Evolutionary conservation across 2,888 invertebrate species (phyloP), one percentile per base, ranked within the genome.

Genomic region (Chesias legatella): DNA sequence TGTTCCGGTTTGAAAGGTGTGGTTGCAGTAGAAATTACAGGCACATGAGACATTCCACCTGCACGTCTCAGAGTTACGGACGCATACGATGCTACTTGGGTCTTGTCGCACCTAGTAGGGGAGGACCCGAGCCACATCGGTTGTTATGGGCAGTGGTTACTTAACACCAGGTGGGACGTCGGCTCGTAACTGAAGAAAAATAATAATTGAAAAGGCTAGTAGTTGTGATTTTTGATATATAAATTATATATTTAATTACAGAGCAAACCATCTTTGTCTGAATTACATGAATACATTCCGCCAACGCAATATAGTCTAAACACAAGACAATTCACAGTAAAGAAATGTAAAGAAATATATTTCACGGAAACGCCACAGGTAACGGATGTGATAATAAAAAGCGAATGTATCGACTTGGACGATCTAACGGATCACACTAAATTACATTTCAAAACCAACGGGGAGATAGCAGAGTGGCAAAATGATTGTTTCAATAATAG

Each of bases 241-340:
- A 5, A 25, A 25, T 25, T 5, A 7, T 9, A 5, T 8, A 5
- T 8, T 8, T 25, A 9, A 24, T 29, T 44, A 10, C 27, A 51
- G 51, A 35, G 37, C 10, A 51, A 28, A 33, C 6, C 17, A 1
- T 26, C 38, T 9, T 1, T 48, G 5, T 20, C 37, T 0, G 37
- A 48, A 1, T 10, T 51, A 6, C 22, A 39, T 5, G 10, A 41
- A 21, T 25, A 31, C 22, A 23, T 51, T 1, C 34, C 51, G 7
- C 25, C 10, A 6, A 32, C 31, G 4, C 3, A 27, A 1, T 34
- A 26, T 9, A 11, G n/a, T 2, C 25, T 5, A 7, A 30, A 17
- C 6, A 30, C 10, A 7, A 0, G 27, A 3, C 13, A 39, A 11
- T 20, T 39, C n/a, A 11, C 22, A 20, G 11, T 1, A 5, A 31